phyloP scores from a whole-genome alignment of 2,888 invertebrate species.

The Tridacna gigas region DNA sequence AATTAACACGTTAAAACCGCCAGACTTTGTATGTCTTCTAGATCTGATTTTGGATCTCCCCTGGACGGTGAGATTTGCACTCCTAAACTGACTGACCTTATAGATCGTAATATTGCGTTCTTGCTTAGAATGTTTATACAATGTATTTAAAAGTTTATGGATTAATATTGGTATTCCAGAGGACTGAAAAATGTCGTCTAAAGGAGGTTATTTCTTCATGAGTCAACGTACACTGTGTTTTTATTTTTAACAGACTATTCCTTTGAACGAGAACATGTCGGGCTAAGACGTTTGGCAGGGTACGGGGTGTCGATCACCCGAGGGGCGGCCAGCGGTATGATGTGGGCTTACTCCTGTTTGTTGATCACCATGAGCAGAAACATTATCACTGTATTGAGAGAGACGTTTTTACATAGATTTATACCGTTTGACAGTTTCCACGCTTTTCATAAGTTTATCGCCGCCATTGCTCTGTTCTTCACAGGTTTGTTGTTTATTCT shows the following conservation, averaged over 20 bases:
- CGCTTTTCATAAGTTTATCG: conserved; percentile 88
- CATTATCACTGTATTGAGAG: conserved; percentile 87
- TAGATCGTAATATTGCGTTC: no score
- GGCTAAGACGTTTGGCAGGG: conserved; percentile 87
- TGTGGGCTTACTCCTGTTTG: conserved; percentile 88
- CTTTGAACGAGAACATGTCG: conserved; percentile 87
- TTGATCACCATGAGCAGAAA: conserved; percentile 88
- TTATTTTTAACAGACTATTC: conserved; percentile 86
- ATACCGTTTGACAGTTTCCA: conserved; percentile 88
- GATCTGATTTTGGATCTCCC: no score
- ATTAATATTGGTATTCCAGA: no score
- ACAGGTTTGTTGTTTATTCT: conserved; percentile 83
- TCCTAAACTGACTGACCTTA: no score
- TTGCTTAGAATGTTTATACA: no score
- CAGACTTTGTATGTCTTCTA: no score
- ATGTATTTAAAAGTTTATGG: no score
- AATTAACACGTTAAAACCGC: no score
- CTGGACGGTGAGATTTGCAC: no score
- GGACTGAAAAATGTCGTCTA: no score
- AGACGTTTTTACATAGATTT: conserved; percentile 87
- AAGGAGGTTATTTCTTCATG: no score
- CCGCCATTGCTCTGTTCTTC: conserved; percentile 87
- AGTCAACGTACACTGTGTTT: no score
- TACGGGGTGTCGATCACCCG: conserved; percentile 88
- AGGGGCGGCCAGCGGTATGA: conserved; percentile 88